Evolutionary conservation across 2,888 invertebrate genomes (phyloP).

Genomic region (Hirtodrosophila cameraria): DNA sequence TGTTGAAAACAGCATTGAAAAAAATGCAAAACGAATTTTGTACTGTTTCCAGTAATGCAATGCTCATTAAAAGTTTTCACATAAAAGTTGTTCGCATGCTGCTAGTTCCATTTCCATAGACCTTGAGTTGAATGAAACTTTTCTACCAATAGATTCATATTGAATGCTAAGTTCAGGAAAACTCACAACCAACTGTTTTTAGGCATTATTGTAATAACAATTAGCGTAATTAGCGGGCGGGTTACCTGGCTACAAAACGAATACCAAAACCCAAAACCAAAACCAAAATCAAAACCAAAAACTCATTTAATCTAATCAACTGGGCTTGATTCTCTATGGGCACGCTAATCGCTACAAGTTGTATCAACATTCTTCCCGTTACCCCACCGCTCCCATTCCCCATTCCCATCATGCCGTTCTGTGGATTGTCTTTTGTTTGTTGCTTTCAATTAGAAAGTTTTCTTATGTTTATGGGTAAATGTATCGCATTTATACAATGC

Average conservation of each 20-base stretch:
- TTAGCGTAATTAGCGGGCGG: slow-evolving; percentile 61
- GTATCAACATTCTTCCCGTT: neutral
- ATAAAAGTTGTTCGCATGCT: slow-evolving; percentile 49
- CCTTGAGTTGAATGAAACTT: slow-evolving; percentile 21
- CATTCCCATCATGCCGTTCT: no score
- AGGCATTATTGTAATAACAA: slow-evolving; percentile 55
- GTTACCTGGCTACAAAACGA: slow-evolving; percentile 42
- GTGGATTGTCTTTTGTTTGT: slow-evolving; percentile 26
- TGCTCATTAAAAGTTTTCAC: slow-evolving; percentile 73
- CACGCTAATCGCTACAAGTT: slow-evolving; percentile 23
- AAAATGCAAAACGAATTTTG: slow-evolving; percentile 39
- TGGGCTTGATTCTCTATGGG: slow-evolving; percentile 5
- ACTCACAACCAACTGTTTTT: slow-evolving; percentile 27
- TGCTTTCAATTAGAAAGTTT: slow-evolving; percentile 69
- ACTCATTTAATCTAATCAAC: slow-evolving; percentile 57
- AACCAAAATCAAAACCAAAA: slow-evolving; percentile 22
- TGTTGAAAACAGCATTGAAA: slow-evolving; percentile 10
- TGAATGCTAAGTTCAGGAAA: slow-evolving; percentile 3
- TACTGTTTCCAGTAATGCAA: slow-evolving; percentile 49
- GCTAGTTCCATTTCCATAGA: slow-evolving; percentile 20
- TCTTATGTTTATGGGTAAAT: slow-evolving; percentile 45
- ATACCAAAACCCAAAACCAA: slow-evolving; percentile 15
- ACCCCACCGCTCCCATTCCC: no score
- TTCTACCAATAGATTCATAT: slow-evolving; percentile 16
- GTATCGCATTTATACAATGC: slow-evolving; percentile 41